These are phyloP conservation scores for Temnothorax longispinosus DNA, from an alignment of 1,140 invertebrate genomes.

Conservation along the genomic window DNA sequence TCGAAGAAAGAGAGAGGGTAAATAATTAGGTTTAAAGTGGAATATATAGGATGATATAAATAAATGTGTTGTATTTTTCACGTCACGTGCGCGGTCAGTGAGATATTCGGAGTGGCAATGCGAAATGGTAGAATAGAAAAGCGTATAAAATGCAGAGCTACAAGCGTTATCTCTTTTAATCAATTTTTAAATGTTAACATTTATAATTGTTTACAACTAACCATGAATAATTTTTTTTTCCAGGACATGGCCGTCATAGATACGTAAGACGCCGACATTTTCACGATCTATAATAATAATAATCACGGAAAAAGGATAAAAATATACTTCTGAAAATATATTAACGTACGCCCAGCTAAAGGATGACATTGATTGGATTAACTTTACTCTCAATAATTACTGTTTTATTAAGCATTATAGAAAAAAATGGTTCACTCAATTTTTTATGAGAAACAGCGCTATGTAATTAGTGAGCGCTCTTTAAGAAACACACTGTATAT, in stretches of 20 bases:
- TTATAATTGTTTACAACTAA: not conserved
- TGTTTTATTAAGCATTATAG: too few species aligned
- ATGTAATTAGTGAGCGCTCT: too few species aligned
- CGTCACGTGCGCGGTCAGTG: not conserved
- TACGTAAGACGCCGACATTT: constrained; percentile 1
- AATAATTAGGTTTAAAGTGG: not conserved
- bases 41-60: not conserved
- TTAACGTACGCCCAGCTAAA: too few species aligned
- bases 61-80: not conserved
- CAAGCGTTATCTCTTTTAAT: not conserved
- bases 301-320: not conserved
- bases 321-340: not conserved
- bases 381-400: too few species aligned
- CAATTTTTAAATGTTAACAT: not conserved
- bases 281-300: constrained; percentile 25
- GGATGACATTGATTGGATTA: too few species aligned
- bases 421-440: too few species aligned
- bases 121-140: not conserved
- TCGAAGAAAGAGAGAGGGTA: not conserved
- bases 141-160: not conserved
- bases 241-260: not conserved
- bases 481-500: too few species aligned
- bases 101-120: not conserved
- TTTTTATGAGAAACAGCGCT: too few species aligned
- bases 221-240: not conserved